Percentiles rank a stretch among this genome's conserved stretches.
These are phyloP conservation scores for Lithobius niger DNA, from an alignment of 1,140 invertebrate genomes.

Conservation along the genomic window DNA sequence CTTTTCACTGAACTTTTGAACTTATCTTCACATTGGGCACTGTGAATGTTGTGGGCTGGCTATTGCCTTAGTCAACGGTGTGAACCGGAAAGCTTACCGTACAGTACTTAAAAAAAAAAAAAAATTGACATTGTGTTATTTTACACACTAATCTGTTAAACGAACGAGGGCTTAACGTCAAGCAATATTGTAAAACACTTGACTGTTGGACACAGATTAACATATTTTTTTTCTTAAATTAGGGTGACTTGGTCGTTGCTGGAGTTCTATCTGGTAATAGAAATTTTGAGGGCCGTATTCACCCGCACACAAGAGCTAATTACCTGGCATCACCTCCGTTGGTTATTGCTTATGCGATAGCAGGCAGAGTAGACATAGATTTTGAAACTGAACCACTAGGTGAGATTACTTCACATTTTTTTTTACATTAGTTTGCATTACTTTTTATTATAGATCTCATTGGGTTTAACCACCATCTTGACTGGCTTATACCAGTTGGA, in stretches of 20 bases:
- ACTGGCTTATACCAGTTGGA: too few relatives aligned
- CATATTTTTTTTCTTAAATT: constrained; percentile 12
- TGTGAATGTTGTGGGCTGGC: too few relatives aligned
- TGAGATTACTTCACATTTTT: constrained; percentile 35
- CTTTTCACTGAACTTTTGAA: too few relatives aligned
- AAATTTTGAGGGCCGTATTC: constrained; percentile 95
- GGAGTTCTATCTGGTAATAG: constrained; percentile 92
- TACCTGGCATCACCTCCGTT: constrained; percentile 89
- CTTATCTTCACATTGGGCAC: too few relatives aligned
- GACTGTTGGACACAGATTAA: background rate
- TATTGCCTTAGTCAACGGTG: too few relatives aligned
- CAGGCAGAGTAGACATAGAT: constrained; percentile 86
- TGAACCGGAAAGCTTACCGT: too few relatives aligned
- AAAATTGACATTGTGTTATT: background rate
- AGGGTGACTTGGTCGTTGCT: constrained; percentile 83
- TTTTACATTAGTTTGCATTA: constrained; percentile 6
- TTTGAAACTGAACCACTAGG: constrained; percentile 81
- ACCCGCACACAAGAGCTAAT: constrained; percentile 90
- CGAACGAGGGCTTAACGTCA: background rate
- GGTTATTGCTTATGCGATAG: constrained; percentile 93
- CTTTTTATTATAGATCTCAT: constrained; percentile 9
- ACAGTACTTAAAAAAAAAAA: too few relatives aligned
- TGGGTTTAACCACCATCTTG: too few relatives aligned
- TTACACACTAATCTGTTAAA: background rate
- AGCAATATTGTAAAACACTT: background rate